Base-by-base conservation (phyloP, 1,140 invertebrate species). In the Orchesella cincta region DNA sequence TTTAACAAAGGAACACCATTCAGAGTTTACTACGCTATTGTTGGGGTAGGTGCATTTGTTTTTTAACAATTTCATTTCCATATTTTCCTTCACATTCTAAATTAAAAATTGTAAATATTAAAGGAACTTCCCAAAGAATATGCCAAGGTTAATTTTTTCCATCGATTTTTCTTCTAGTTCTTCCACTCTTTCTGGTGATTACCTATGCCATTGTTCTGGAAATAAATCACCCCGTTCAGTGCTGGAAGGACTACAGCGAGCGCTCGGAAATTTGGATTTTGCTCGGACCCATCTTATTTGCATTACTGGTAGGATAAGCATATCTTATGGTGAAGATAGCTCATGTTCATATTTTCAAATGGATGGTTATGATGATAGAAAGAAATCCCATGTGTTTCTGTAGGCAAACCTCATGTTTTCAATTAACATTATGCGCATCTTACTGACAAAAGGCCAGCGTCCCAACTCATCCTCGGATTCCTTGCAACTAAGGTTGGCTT, bases 21-120 rank as follows among this genome's bases (percentile, higher is more conserved):
- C 70, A 84, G 84, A 82, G 82, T 87, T 67, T 88, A 88, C 80
- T 83, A 87, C 35, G 67, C 85, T 8, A 84, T 89, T 51, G 88
- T 71, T 89, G 88, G 88, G 84, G 88, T 89, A 84, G 84, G 87
- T 81, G 36, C 52, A 52, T 14, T 1, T 79, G 46, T 57, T n/a
- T 35, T n/a, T n/a, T n/a, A n/a, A n/a, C n/a, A n/a, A n/a, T n/a
- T n/a, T n/a, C n/a, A n/a, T n/a, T n/a, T n/a, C n/a, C n/a, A n/a
- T n/a, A n/a, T n/a, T n/a, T n/a, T n/a, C n/a, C n/a, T n/a, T n/a
- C n/a, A n/a, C n/a, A n/a, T n/a, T n/a, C n/a, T n/a, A n/a, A n/a
- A n/a, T n/a, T n/a, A n/a, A n/a, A n/a, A n/a, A n/a, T n/a, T n/a
- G n/a, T n/a, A n/a, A n/a, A n/a, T n/a, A n/a, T n/a, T n/a, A n/a